phyloP scores from a whole-genome alignment of 1,140 invertebrate species.

The Trichogramma pretiosum region DNA sequence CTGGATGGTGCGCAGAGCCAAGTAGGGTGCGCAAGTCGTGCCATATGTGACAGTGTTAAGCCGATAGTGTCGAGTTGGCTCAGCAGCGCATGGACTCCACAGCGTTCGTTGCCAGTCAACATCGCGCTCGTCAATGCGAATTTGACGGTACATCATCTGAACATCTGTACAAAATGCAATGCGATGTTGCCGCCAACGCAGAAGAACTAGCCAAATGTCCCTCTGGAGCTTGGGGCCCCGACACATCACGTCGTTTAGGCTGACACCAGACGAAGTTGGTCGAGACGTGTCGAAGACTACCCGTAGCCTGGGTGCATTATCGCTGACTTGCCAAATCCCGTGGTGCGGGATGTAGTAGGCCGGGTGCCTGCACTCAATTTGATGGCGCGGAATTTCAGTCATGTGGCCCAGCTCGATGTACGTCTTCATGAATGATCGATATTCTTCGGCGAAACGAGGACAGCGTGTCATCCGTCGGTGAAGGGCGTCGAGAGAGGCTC shows the following conservation, averaged over 20 bases:
- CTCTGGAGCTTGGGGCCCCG: neutral
- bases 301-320: neutral
- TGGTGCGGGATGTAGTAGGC: neutral
- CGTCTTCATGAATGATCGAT: neutral
- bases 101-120: neutral
- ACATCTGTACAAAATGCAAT: conserved; percentile 1
- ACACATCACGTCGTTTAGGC: neutral
- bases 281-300: conserved; percentile 2
- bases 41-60: conserved; percentile 7
- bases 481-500: neutral
- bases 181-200: neutral
- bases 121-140: neutral
- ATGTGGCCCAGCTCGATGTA: neutral
- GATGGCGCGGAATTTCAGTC: neutral
- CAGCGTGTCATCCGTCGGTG: neutral
- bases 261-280: neutral
- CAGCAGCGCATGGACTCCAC: neutral
- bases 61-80: neutral
- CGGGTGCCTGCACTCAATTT: neutral
- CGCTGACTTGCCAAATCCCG: neutral
- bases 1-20: neutral
- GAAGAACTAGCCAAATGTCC: neutral
- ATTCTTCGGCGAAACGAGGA: neutral
- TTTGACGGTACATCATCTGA: conserved; percentile 4
- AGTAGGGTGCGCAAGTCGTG: too few species aligned